Conservation (phyloP, 2,888 invertebrate species). For the Sphaerophoria rueppellii region DNA sequence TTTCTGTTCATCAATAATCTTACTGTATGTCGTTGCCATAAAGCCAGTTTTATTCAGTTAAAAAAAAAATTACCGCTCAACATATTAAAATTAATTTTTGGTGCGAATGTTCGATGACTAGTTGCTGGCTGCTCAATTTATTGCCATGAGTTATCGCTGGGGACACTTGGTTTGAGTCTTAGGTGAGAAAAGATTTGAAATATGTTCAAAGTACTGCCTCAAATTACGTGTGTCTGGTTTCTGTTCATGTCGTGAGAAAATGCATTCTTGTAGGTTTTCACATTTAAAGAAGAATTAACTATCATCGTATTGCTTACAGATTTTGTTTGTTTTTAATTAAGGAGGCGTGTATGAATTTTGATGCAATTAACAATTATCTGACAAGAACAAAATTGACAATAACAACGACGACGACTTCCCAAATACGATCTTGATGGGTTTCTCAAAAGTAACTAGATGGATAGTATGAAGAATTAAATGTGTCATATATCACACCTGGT, state of each 20-base stretch:
- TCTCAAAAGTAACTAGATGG: conserved; percentile 5
- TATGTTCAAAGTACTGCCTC: conserved; percentile 54
- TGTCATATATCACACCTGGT: conserved; percentile 71
- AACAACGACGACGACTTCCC: not conserved
- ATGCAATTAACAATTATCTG: conserved; percentile 21
- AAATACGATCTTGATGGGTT: not conserved
- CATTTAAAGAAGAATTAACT: conserved; percentile 36
- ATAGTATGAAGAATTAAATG: conserved; percentile 62
- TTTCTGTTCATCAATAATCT: conserved; percentile 56
- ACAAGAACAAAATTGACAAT: not conserved
- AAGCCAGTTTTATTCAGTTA: conserved; percentile 63
- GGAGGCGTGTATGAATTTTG: conserved; percentile 50
- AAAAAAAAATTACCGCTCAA: conserved; percentile 37
- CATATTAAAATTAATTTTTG: conserved; percentile 62
- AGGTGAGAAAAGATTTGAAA: conserved; percentile 72
- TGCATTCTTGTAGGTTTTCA: conserved; percentile 65
- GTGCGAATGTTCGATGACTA: conserved; percentile 40
- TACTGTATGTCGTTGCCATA: conserved; percentile 70
- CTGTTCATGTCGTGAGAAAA: conserved; percentile 60
- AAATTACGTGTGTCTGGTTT: conserved; percentile 19
- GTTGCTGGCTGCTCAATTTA: not conserved
- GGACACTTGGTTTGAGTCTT: conserved; percentile 28
- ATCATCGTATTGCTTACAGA: conserved; percentile 7
- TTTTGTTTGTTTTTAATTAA: conserved; percentile 46
- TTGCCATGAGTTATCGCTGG: conserved; percentile 20